Percentiles rank a stretch among this genome's conserved stretches.
Conservation (phyloP, 2,797 vertebrate genomes). For the Poecilia picta region DNA sequence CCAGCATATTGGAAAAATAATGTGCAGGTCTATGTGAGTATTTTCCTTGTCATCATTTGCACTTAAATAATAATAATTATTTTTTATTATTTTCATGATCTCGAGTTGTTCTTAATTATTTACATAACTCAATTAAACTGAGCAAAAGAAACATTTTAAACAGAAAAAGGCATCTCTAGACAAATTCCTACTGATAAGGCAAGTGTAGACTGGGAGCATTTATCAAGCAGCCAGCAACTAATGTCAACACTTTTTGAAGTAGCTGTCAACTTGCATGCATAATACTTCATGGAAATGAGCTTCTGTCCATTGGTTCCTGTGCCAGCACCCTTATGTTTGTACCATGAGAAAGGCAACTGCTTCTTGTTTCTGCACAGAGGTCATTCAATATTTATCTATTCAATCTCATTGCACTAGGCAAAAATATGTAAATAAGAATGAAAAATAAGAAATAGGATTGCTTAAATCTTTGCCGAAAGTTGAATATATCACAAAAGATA, state of each 20-base stretch:
- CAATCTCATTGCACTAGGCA: conserved; percentile 38
- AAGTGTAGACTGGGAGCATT: conserved; percentile 28
- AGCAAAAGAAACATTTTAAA: background rate
- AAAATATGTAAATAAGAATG: conserved; percentile 17
- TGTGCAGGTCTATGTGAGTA: background rate
- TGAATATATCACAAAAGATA: background rate
- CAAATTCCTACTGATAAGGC: conserved; percentile 23
- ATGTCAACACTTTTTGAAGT: conserved; percentile 59
- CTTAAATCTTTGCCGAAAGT: conserved; percentile 5
- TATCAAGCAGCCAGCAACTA: conserved; percentile 29
- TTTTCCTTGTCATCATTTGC: background rate
- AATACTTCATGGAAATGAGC: conserved; percentile 66
- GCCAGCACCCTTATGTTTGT: conserved; percentile 61
- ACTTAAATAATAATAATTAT: background rate
- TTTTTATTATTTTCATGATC: too few species aligned
- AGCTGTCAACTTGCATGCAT: conserved; percentile 53
- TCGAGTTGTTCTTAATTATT: background rate
- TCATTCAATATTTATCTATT: conserved; percentile 59
- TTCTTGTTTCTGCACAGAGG: conserved; percentile 50
- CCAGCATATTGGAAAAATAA: background rate
- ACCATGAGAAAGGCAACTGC: conserved; percentile 42
- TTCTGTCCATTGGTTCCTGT: conserved; percentile 57
- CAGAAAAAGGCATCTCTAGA: conserved; percentile 20
- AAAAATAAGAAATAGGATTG: conserved; percentile 16
- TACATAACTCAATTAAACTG: background rate